Base-by-base conservation (phyloP, 2,888 invertebrate genomes). In the Epinotia nisella region DNA sequence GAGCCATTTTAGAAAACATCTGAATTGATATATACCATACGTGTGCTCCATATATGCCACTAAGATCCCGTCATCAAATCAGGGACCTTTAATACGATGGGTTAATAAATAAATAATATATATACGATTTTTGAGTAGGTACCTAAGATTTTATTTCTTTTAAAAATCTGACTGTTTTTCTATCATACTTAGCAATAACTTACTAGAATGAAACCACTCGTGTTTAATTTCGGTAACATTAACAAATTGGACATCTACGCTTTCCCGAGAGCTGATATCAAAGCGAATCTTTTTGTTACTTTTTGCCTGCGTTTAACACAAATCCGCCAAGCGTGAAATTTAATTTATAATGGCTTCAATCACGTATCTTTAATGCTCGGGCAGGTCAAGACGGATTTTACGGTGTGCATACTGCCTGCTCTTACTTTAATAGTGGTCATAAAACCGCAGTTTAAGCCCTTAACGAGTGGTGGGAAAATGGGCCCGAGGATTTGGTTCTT, bases 281-380 rank as follows among this genome's bases (percentile, higher is more conserved):
- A 49, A 51, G 76, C 74, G 71, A 70, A 71, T 75, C 78, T 75
- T 74, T 49, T 78, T 75, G 79, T 75, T 76, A 77, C 78, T 78
- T 81, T 85, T 87, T 86, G 85, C 85, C 80, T 81, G 77, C 82
- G 81, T 81, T 81, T 84, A 84, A 83, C 80, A 80, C 83, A 83
- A 86, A 83, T 84, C 83, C 80, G 76, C 85, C 81, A 78, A 83
- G 84, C 91, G 87, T 91, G 88, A 91, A 92, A 92, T 90, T 87
- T 85, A 87, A 87, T 90, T 88, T 87, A 85, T 82, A 89, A 86
- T 84, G 81, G 81, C 79, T 87, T 81, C 82, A 83, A 87, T 88
- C 84, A 85, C 86, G 86, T 80, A 81, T 82, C 77, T 75, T 83
- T 82, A 81, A 84, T 82, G 76, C 78, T 71, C 66, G 68, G 74